These are phyloP conservation scores for Synodontis membranacea DNA, from an alignment of 2,113 vertebrate species.

Conservation along the genomic window DNA sequence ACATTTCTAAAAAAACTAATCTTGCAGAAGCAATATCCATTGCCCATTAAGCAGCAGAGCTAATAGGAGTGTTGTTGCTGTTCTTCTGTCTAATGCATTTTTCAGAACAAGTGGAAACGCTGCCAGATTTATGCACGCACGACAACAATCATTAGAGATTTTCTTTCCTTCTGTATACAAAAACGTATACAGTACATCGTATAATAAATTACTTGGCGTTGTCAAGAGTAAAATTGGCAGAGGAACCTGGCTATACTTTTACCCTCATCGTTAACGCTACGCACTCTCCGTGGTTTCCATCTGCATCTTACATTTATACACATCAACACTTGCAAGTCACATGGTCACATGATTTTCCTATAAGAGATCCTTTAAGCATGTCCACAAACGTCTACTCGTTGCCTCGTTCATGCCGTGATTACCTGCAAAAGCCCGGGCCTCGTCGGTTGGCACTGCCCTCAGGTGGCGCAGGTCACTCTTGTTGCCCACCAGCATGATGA, in stretches of 20 bases:
- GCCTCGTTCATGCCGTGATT: slow-evolving; percentile 13
- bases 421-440: slow-evolving; percentile 97
- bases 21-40: neutral
- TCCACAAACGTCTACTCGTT: neutral
- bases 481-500: slow-evolving; percentile 98
- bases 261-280: neutral
- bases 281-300: neutral
- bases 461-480: slow-evolving; percentile 98
- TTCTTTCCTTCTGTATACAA: neutral
- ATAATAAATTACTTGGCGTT: neutral
- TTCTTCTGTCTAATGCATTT: neutral
- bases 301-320: neutral
- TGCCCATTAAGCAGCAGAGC: slow-evolving; percentile 1
- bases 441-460: slow-evolving; percentile 93
- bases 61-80: neutral
- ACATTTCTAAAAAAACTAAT: neutral
- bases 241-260: neutral
- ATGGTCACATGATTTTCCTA: neutral
- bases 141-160: neutral
- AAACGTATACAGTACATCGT: too few relatives aligned
- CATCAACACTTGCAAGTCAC: neutral
- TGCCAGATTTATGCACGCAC: neutral
- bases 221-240: neutral
- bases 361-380: neutral
- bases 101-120: neutral